Conservation (phyloP, 2,113 vertebrate genomes). For the Myotis brandtii region DNA sequence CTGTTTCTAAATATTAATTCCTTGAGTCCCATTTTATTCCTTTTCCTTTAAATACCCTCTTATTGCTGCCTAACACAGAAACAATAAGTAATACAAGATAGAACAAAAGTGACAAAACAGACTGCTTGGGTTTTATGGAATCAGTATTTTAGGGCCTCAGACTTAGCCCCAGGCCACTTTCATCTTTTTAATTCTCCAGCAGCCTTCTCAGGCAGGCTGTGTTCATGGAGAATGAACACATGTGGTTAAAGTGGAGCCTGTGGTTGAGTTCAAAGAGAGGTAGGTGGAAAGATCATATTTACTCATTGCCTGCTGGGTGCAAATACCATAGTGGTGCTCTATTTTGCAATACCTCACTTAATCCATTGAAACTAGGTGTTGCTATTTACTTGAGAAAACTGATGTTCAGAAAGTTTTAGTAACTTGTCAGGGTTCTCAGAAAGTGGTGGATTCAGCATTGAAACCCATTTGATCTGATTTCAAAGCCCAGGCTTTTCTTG, state of each 20-base stretch:
- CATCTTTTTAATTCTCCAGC: neutral
- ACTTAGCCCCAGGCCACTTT: neutral
- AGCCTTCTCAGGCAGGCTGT: neutral
- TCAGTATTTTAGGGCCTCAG: neutral
- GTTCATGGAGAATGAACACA: neutral
- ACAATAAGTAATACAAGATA: neutral
- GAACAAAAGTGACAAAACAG: neutral
- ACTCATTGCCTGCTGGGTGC: neutral
- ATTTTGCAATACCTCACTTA: neutral
- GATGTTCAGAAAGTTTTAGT: neutral
- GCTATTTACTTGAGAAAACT: neutral
- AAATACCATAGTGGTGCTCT: neutral
- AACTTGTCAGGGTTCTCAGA: slow-evolving; percentile 8
- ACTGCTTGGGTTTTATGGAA: neutral
- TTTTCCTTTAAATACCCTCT: neutral
- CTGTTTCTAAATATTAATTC: neutral
- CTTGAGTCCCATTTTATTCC: neutral
- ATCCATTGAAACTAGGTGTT: neutral
- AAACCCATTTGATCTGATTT: neutral
- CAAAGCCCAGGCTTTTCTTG: neutral
- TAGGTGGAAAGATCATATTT: neutral
- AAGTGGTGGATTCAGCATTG: neutral
- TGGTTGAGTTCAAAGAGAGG: neutral
- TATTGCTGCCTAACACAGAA: neutral
- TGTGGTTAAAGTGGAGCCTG: neutral